Conservation (phyloP, 2,113 vertebrate species). For the Delphinapterus leucas region DNA sequence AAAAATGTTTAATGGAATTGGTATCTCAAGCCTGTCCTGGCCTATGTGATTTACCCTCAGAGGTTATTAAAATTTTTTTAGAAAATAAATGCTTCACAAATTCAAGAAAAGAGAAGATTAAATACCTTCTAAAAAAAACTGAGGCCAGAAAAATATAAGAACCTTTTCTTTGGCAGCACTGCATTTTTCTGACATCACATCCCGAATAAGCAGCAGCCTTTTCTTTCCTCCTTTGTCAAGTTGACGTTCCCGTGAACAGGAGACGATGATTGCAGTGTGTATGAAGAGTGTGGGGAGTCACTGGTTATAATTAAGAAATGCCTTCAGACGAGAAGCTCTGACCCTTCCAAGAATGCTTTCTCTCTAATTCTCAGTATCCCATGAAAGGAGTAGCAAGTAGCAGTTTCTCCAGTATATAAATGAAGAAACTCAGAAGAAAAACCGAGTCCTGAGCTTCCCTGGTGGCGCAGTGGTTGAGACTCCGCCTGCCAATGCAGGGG, state of each 20-base stretch:
- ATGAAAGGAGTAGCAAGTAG: not conserved
- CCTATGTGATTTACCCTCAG: not conserved
- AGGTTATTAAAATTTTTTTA: not conserved
- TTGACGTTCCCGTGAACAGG: not conserved
- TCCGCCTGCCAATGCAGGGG: no score
- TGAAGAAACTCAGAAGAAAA: not conserved
- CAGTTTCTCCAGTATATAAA: not conserved
- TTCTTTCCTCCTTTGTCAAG: not conserved
- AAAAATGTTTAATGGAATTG: not conserved
- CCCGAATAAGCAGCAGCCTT: not conserved
- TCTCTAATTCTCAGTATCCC: not conserved
- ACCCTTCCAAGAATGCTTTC: not conserved
- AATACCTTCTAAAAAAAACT: not conserved
- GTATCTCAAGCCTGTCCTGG: not conserved
- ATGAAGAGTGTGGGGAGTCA: not conserved
- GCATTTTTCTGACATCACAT: slow-evolving; percentile 15
- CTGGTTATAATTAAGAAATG: not conserved
- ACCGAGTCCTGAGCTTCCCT: not conserved
- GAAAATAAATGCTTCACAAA: not conserved
- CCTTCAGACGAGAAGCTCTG: not conserved
- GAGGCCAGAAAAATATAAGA: not conserved
- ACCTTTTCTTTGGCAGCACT: not conserved
- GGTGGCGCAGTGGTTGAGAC: no score
- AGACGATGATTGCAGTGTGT: not conserved
- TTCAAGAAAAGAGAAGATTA: not conserved